phyloP scores from a whole-genome alignment of 2,797 vertebrate genomes.

The Melanotaenia boesemani region DNA sequence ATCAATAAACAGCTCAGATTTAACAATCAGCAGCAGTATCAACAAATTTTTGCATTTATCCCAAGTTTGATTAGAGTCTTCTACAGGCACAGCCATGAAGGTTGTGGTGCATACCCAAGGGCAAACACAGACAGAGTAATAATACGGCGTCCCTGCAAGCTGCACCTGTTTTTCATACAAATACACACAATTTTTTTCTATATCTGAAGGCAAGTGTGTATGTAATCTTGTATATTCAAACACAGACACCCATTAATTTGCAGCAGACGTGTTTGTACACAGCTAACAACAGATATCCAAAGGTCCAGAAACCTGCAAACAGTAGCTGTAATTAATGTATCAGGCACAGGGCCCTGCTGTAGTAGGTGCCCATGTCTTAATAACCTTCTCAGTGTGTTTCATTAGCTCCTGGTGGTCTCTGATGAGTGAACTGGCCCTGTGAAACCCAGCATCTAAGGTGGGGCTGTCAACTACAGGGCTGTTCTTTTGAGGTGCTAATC shows the following conservation, averaged over 20 bases:
- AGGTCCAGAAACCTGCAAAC: slow-evolving; percentile 49
- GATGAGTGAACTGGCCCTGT: slow-evolving; percentile 73
- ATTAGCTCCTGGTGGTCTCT: slow-evolving; percentile 77
- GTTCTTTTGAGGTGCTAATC: slow-evolving; percentile 52
- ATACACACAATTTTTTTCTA: not conserved
- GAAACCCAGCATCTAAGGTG: slow-evolving; percentile 49
- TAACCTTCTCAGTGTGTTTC: slow-evolving; percentile 81
- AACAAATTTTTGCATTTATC: slow-evolving; percentile 36
- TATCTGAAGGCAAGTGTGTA: not conserved
- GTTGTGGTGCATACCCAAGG: slow-evolving; percentile 61
- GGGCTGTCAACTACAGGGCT: slow-evolving; percentile 49
- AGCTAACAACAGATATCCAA: slow-evolving; percentile 42
- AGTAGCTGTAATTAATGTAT: slow-evolving; percentile 79
- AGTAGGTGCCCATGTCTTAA: slow-evolving; percentile 78
- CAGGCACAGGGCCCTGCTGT: slow-evolving; percentile 57
- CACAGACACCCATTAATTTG: slow-evolving; percentile 20
- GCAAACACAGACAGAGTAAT: slow-evolving; percentile 35
- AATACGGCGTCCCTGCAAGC: slow-evolving; percentile 2
- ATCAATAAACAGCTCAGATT: slow-evolving; percentile 62
- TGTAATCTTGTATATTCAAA: slow-evolving; percentile 8
- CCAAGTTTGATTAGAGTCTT: slow-evolving; percentile 42
- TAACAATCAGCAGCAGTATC: slow-evolving; percentile 53
- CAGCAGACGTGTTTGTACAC: slow-evolving; percentile 24
- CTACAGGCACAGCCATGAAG: slow-evolving; percentile 43
- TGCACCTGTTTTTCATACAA: slow-evolving; percentile 37